A percentile compares a stretch with the other conserved stretches of the same genome.
These are phyloP conservation scores for Coreius guichenoti DNA, from an alignment of 2,797 vertebrate genomes.

Conservation along the genomic window DNA sequence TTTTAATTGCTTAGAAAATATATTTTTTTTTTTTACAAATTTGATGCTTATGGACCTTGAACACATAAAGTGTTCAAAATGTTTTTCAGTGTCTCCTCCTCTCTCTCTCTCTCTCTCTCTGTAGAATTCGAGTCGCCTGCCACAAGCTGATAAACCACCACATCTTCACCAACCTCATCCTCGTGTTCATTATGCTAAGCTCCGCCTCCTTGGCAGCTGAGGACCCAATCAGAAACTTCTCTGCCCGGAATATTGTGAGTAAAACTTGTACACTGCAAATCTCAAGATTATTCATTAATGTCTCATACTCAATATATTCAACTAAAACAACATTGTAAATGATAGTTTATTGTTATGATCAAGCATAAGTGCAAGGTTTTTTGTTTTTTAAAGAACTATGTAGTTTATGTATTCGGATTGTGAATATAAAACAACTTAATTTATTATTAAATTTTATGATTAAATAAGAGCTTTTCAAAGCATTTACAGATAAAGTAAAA, in stretches of 20 bases:
- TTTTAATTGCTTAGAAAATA: not conserved
- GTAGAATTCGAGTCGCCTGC: slow-evolving; percentile 93
- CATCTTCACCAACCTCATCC: slow-evolving; percentile 98
- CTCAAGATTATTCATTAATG: not conserved
- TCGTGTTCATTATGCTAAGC: slow-evolving; percentile 99
- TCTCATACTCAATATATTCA: not conserved
- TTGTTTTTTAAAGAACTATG: not conserved
- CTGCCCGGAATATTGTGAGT: slow-evolving; percentile 97
- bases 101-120: slow-evolving; percentile 55
- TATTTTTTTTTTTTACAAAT: not conserved
- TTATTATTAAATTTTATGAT: not conserved
- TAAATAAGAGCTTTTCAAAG: not conserved
- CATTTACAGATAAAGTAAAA: not conserved
- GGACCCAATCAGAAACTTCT: slow-evolving; percentile 96
- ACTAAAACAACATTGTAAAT: not conserved
- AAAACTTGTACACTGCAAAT: not conserved
- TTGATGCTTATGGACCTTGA: not conserved
- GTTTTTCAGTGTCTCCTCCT: not conserved
- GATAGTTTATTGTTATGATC: not conserved
- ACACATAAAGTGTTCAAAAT: not conserved
- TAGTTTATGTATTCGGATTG: not conserved
- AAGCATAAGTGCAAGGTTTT: not conserved
- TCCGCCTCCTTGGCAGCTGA: slow-evolving; percentile 96
- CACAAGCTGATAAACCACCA: slow-evolving; percentile 98
- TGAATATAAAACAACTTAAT: not conserved